Percentiles rank a stretch among this genome's conserved stretches.
These are phyloP conservation scores for Caenorhabditis drosophilae DNA, from an alignment of 2,888 invertebrate genomes.

Conservation along the genomic window DNA sequence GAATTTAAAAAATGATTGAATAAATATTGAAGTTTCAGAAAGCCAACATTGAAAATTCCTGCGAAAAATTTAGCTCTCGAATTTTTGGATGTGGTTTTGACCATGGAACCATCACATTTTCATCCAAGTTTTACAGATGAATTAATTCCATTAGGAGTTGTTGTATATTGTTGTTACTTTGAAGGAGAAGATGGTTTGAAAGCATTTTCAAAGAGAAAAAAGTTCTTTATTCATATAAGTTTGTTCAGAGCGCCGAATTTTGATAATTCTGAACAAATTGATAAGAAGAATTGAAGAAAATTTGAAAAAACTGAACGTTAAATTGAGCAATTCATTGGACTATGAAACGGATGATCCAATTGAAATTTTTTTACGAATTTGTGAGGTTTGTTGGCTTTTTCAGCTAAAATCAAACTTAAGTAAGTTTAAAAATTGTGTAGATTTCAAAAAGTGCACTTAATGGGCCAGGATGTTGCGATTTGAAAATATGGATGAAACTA, in stretches of 20 bases:
- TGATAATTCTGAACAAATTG: background rate
- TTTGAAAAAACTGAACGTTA: too few species aligned
- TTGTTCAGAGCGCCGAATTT: background rate
- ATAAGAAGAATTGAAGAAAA: background rate
- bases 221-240: too few species aligned
- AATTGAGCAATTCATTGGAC: too few species aligned
- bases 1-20: background rate
- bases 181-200: conserved; percentile 11
- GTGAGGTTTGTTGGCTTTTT: background rate
- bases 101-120: background rate
- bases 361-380: background rate
- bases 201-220: background rate
- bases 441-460: background rate
- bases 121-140: conserved; percentile 1
- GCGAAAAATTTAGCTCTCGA: conserved; percentile 1
- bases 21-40: background rate
- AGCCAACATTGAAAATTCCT: background rate
- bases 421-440: background rate
- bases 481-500: background rate
- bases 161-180: conserved; percentile 5
- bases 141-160: conserved; percentile 8
- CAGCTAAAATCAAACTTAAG: background rate
- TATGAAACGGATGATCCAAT: background rate
- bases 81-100: background rate
- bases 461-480: background rate